These are phyloP conservation scores for Pseudochirops corinnae DNA, from an alignment of 2,797 vertebrate species.

Conservation along the genomic window DNA sequence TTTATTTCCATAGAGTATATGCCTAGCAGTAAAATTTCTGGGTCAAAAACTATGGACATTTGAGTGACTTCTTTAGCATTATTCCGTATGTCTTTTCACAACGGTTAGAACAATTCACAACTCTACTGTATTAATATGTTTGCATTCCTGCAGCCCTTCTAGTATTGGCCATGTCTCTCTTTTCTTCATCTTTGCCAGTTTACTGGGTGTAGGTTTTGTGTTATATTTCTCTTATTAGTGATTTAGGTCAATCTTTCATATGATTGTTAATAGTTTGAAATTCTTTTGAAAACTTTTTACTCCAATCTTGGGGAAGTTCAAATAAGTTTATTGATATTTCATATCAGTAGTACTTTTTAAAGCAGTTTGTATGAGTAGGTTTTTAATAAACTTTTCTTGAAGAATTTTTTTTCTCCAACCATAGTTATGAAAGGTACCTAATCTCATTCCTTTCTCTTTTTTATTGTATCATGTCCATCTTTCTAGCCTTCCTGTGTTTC, in stretches of 20 bases:
- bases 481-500: constrained; percentile 5
- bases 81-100: neutral
- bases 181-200: neutral
- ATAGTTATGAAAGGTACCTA: neutral
- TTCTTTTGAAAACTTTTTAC: neutral
- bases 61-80: neutral
- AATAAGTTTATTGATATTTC: neutral
- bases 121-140: neutral
- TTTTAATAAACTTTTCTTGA: neutral
- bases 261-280: neutral
- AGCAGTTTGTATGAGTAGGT: neutral
- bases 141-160: neutral
- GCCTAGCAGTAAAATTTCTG: neutral
- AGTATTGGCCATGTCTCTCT: neutral
- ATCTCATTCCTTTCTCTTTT: too few species aligned
- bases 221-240: neutral
- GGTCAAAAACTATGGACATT: neutral
- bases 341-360: neutral
- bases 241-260: neutral
- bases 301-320: too few species aligned
- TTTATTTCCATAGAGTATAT: neutral
- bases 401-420: neutral
- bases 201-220: neutral
- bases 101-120: neutral
- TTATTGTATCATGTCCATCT: neutral